Conservation (phyloP, 1,140 invertebrate species). For the Apis florea region DNA sequence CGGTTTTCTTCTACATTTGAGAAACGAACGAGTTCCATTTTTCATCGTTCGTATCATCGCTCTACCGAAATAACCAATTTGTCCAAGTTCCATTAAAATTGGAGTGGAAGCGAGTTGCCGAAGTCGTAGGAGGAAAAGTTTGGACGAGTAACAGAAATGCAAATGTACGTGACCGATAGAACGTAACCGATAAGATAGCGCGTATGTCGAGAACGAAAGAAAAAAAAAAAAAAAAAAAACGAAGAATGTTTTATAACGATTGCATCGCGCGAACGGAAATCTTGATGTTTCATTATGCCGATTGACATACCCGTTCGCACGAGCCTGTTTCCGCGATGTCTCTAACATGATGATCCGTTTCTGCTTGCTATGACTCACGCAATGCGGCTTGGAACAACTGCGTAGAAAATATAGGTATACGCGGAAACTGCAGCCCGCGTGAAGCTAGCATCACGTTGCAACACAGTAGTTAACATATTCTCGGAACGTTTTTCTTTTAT, state of each 20-base stretch:
- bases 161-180: neutral
- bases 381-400: neutral
- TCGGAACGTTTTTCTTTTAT: too few species aligned
- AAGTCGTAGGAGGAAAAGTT: too few species aligned
- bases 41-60: too few species aligned
- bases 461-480: too few species aligned
- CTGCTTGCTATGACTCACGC: slow-evolving; percentile 15
- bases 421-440: neutral
- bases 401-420: neutral
- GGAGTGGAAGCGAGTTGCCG: too few species aligned
- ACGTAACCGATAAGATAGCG: neutral
- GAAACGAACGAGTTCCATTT: too few species aligned
- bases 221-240: too few species aligned
- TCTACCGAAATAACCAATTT: too few species aligned
- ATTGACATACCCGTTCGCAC: neutral
- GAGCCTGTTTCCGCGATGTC: neutral
- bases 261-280: neutral
- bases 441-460: neutral
- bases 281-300: slow-evolving; percentile 6
- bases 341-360: slow-evolving; percentile 1
- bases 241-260: slow-evolving; percentile 3
- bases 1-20: too few species aligned
- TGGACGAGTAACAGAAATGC: too few species aligned
- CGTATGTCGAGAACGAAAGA: neutral
- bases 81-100: too few species aligned